A percentile compares a stretch with the other conserved stretches of the same genome.
phyloP scores from a whole-genome alignment of 92 coral and sea anemone genomes.

The Porites rus region DNA sequence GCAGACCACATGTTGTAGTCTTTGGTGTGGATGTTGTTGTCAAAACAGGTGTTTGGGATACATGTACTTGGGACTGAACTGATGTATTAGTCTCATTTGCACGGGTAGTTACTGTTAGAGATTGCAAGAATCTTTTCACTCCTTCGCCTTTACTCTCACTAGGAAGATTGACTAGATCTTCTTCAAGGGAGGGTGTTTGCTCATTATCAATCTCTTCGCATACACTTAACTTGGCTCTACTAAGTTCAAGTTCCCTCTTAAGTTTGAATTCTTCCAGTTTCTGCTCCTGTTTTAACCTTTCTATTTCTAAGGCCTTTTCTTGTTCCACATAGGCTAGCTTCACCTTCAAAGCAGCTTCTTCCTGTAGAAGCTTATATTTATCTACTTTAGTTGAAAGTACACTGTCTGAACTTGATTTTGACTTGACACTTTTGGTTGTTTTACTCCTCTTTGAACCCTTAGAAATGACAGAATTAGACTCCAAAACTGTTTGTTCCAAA shows the following conservation, averaged over 20 bases:
- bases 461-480: slow-evolving; percentile 5
- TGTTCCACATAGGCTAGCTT: too few relatives aligned
- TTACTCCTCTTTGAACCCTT: slow-evolving; percentile 14
- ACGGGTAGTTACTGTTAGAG: slow-evolving; percentile 12
- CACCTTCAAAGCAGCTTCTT: too few relatives aligned
- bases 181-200: slow-evolving; percentile 12
- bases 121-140: slow-evolving; percentile 12
- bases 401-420: slow-evolving; percentile 4
- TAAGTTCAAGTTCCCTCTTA: too few relatives aligned
- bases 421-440: not conserved
- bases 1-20: not conserved
- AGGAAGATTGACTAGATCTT: slow-evolving; percentile 8
- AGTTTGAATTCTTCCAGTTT: too few relatives aligned
- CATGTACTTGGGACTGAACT: too few relatives aligned
- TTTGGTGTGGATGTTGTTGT: too few relatives aligned
- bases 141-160: slow-evolving; percentile 5
- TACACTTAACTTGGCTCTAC: slow-evolving; percentile 22
- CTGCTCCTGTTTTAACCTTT: too few relatives aligned
- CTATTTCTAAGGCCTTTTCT: too few relatives aligned
- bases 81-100: not conserved
- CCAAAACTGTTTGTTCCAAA: slow-evolving; percentile 2
- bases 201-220: slow-evolving; percentile 5
- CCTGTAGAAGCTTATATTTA: too few relatives aligned
- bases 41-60: too few relatives aligned
- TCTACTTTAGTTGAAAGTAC: too few relatives aligned